These are phyloP conservation scores for Balearica regulorum DNA, from an alignment of 2,797 vertebrate species.

Conservation along the genomic window DNA sequence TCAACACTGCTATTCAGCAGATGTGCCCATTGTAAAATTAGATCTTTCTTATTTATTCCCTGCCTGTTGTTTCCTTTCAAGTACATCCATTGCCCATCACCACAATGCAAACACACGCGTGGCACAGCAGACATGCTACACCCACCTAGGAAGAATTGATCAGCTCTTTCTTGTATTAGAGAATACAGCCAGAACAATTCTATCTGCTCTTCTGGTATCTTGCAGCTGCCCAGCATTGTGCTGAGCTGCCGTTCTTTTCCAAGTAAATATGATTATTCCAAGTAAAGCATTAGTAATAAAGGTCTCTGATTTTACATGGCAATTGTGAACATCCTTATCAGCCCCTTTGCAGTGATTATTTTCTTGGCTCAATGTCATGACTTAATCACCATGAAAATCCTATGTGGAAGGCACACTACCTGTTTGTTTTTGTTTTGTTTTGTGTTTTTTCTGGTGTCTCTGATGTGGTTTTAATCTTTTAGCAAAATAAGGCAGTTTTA, in stretches of 20 bases:
- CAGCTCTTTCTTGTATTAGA: background rate
- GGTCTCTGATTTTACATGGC: background rate
- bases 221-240: background rate
- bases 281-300: background rate
- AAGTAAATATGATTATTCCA: background rate
- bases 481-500: background rate
- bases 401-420: rapidly evolving
- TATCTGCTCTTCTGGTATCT: background rate
- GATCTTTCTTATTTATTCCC: background rate
- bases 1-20: background rate
- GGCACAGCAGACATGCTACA: background rate
- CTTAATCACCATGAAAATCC: background rate
- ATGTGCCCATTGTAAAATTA: background rate
- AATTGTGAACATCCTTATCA: background rate
- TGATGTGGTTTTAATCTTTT: background rate
- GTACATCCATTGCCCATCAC: background rate
- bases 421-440: background rate
- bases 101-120: background rate
- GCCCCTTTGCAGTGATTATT: background rate
- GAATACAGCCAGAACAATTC: background rate
- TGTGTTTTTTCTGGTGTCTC: background rate
- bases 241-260: background rate
- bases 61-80: background rate
- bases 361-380: background rate
- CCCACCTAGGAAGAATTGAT: background rate